These are phyloP conservation scores for Uloborus plumipes DNA, from an alignment of 2,888 invertebrate genomes.

Conservation along the genomic window DNA sequence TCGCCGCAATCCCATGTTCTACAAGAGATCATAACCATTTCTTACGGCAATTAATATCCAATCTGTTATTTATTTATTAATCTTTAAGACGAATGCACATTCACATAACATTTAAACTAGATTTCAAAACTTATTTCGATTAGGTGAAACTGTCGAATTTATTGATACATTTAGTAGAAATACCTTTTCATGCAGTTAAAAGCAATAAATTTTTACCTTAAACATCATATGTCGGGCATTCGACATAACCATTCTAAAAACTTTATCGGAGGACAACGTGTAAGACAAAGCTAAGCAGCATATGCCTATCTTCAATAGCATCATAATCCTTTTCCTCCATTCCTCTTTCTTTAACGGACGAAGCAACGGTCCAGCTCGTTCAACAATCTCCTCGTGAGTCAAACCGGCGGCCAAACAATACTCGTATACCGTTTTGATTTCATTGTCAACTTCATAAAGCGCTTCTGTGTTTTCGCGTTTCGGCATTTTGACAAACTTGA, in stretches of 20 bases:
- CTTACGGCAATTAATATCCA: too few species aligned
- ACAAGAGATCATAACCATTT: too few species aligned
- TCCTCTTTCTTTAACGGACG: constrained; percentile 28
- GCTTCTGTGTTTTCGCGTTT: constrained; percentile 8
- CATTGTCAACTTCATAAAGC: constrained; percentile 41
- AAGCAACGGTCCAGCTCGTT: constrained; percentile 45
- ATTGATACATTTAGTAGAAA: too few species aligned
- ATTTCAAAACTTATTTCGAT: too few species aligned
- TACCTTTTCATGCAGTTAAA: too few species aligned
- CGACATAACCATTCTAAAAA: constrained; percentile 39
- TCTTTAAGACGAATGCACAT: too few species aligned
- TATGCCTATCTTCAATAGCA: constrained; percentile 47
- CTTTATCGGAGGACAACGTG: constrained; percentile 37
- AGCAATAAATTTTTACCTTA: constrained; percentile 20
- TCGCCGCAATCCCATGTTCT: too few species aligned
- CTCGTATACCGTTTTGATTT: constrained; percentile 54
- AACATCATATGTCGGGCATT: constrained; percentile 52
- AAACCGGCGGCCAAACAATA: constrained; percentile 59
- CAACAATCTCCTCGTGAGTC: constrained; percentile 52
- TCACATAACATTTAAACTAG: too few species aligned
- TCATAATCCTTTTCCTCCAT: constrained; percentile 39
- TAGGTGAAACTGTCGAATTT: too few species aligned
- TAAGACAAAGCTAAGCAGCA: constrained; percentile 50
- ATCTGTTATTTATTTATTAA: too few species aligned
- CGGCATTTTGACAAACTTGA: constrained; percentile 21